Evolutionary conservation across 1,140 invertebrate genomes (phyloP).

Genomic region (Pteromalus puparum): DNA sequence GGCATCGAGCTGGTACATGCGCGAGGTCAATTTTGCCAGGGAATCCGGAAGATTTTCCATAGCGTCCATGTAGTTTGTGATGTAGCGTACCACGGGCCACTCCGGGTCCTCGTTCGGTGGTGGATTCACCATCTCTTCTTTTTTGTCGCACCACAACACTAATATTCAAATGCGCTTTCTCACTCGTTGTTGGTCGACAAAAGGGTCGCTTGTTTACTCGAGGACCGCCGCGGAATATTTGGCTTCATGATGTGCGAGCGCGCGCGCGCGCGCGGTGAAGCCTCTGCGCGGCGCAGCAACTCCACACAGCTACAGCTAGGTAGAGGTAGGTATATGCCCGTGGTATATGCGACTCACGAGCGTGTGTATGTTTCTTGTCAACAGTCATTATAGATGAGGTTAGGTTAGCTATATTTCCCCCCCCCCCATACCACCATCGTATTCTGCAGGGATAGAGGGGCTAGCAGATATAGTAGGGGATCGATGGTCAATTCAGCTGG

Average conservation of each 20-base stretch:
- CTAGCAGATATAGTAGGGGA: too few relatives aligned
- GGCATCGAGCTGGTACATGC: conserved; percentile 93
- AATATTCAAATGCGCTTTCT: too few relatives aligned
- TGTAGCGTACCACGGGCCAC: conserved; percentile 85
- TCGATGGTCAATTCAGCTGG: too few relatives aligned
- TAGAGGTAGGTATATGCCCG: too few relatives aligned
- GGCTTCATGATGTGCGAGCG: neutral
- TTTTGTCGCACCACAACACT: too few relatives aligned
- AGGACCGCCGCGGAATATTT: conserved; percentile 56
- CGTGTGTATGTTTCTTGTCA: too few relatives aligned
- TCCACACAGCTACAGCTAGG: neutral
- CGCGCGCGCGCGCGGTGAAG: neutral
- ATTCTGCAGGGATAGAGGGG: too few relatives aligned
- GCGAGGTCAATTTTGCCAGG: conserved; percentile 91
- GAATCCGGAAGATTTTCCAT: conserved; percentile 97
- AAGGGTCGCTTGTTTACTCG: neutral
- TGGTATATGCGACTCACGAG: too few relatives aligned
- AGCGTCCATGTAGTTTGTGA: conserved; percentile 96
- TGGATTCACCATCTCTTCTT: conserved; percentile 82
- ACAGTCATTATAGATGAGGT: too few relatives aligned
- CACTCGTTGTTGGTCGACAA: neutral
- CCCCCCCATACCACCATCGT: too few relatives aligned
- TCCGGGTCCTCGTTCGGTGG: conserved; percentile 91
- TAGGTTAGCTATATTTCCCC: too few relatives aligned
- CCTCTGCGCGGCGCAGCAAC: neutral